phyloP scores from a whole-genome alignment of 2,888 invertebrate genomes.

The Pedicia rivosa region DNA sequence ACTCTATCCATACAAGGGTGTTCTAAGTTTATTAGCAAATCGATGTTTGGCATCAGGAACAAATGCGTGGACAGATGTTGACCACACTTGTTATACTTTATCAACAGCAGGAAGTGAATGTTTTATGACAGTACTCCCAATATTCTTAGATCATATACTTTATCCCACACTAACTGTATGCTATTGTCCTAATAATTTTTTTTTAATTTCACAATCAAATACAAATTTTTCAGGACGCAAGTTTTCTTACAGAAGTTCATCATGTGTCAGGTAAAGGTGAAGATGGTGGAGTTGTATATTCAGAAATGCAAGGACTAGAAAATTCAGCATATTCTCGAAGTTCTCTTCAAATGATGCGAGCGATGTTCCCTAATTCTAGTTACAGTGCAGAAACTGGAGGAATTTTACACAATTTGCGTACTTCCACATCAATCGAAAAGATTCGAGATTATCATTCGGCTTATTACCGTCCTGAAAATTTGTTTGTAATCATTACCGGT shows the following conservation, averaged over 20 bases:
- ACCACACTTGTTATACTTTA: conserved; percentile 83
- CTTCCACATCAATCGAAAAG: conserved; percentile 65
- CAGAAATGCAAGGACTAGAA: conserved; percentile 83
- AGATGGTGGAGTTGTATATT: conserved; percentile 87
- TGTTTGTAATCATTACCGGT: conserved; percentile 70
- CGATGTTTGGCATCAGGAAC: conserved; percentile 82
- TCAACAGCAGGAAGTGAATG: conserved; percentile 77
- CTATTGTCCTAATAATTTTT: not conserved
- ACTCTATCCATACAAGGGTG: conserved; percentile 77
- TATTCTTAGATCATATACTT: conserved; percentile 81
- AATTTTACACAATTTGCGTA: conserved; percentile 65
- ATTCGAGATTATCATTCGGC: conserved; percentile 64
- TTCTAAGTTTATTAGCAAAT: conserved; percentile 76
- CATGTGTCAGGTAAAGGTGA: conserved; percentile 78
- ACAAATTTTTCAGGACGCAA: conserved; percentile 43
- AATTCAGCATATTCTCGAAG: conserved; percentile 62
- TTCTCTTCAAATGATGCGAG: conserved; percentile 44
- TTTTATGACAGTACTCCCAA: conserved; percentile 73
- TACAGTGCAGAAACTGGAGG: conserved; percentile 80
- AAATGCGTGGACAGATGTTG: conserved; percentile 76
- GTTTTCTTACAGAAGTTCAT: conserved; percentile 79
- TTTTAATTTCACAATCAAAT: not conserved
- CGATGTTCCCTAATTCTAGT: conserved; percentile 66
- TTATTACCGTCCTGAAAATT: conserved; percentile 79
- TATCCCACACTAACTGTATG: conserved; percentile 59